Base-by-base conservation (phyloP, 2,797 vertebrate species). In the Betta splendens region DNA sequence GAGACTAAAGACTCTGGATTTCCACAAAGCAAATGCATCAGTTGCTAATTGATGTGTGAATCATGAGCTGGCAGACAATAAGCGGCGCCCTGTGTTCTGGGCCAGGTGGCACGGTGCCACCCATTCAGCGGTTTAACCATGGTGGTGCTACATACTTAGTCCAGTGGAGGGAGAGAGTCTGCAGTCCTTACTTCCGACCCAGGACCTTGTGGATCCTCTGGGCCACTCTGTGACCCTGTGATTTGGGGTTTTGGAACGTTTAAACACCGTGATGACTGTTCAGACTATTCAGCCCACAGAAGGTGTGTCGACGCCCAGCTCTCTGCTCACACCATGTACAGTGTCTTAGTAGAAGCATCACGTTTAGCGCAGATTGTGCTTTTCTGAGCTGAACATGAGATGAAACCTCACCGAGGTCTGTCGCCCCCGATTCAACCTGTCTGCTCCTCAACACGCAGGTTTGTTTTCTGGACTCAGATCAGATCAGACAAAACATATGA, bases 41-140 rank as follows among this genome's bases (percentile, higher is more conserved):
- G 53, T 63, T 54, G 48, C 80, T 89, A 85, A 89, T 87, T 87
- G 87, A 83, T 85, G 55, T 70, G 70, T 89, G 85, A 88, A 85
- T 85, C 69, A 55, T 75, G 74, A 77, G 69, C 45, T 37, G 1
- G 10, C 23, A 76, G 80, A 84, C 87, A 85, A 81, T 84, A 64
- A 86, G 85, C 63, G 66, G 46, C 65, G 54, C 55, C 71, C 79
- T 84, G 54, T 80, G 71, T 88, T 89, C 79, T 66, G 46, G 75
- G 83, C 83, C 87, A 89, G 80, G 78, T 89, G 90, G 88, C 87
- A 85, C 66, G 5, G 75, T 87, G 85, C 85, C 90, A 89, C 80
- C 77, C 81, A 71, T 86, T 86, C 70, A 88, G 81, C 80, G 52
- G 39, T 73, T 75, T 50, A 75, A 80, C 69, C 66, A 51, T 71